Base-by-base conservation (phyloP, 2,888 invertebrate genomes). In the Caenorhabditis angaria region DNA sequence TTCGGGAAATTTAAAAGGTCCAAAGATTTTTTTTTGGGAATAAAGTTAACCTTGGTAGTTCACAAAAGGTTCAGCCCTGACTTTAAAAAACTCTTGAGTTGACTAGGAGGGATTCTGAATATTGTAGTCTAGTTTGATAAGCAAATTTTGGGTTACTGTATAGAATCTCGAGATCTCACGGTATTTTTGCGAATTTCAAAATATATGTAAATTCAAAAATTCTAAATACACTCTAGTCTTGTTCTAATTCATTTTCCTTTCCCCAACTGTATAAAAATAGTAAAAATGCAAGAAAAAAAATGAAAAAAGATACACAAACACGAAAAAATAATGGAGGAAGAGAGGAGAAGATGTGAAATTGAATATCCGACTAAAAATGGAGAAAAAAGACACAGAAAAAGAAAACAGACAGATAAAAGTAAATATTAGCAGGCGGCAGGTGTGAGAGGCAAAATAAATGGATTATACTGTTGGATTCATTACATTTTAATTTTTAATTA, bases 351-450 rank as follows among this genome's bases (percentile, higher is more conserved):
- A 54, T 25, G 28, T 54, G 54, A 54, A 54, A 54, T 54, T 54
- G 54, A 54, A 54, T 54, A 54, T 54, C 24, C 54, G 4, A 54
- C 50, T 24, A 56, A 32, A 56, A 29, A 56, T 20, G 27, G 55
- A 18, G 41, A 18, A 41, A 14, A 41, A 41, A n/a, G n/a, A 41
- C 41, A 41, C 41, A 41, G 55, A 56, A 56, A 56, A 56, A 3
- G 12, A n/a, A 32, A n/a, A 54, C 18, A 27, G 28, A 54, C 14
- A 27, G 28, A 41, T 12, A 41, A 41, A 41, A 41, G 41, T 18
- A 41, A 41, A 41, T 41, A 41, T 41, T 41, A 41, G 41, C 41
- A 41, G 41, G 41, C 18, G 41, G 14, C 18, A 14, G 41, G 41
- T 12, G 41, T n/a, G n/a, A n/a, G n/a, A n/a, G n/a, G n/a, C n/a